phyloP scores from a whole-genome alignment of 2,113 vertebrate species.

The Eulacestoma nigropectus region DNA sequence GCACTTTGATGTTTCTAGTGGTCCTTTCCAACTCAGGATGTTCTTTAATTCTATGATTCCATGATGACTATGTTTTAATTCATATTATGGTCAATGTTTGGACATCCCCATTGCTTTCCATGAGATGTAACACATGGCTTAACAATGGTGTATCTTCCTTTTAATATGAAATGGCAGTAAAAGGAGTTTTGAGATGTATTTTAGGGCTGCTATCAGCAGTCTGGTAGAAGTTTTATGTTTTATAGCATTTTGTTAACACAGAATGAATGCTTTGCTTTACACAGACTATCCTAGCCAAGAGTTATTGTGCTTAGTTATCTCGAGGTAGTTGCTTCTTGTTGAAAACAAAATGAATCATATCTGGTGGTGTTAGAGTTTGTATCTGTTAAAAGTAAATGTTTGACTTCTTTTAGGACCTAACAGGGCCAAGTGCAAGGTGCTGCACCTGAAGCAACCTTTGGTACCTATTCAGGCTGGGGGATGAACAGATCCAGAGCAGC shows the following conservation, averaged over 20 bases:
- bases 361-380: neutral
- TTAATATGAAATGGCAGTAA: neutral
- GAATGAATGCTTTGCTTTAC: neutral
- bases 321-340: neutral
- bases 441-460: rapidly evolving
- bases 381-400: neutral
- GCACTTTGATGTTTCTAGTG: neutral
- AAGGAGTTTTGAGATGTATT: neutral
- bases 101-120: neutral
- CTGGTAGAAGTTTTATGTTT: neutral
- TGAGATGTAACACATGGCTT: neutral
- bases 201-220: neutral
- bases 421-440: neutral
- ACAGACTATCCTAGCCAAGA: neutral
- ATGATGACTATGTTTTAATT: neutral
- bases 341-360: neutral
- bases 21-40: neutral
- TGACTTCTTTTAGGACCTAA: neutral
- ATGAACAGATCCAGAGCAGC: neutral
- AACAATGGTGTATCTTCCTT: neutral
- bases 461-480: neutral
- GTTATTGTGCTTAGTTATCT: neutral
- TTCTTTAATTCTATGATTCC: neutral
- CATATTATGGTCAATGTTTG: neutral
- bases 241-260: neutral